Conservation (phyloP, 2,113 vertebrate genomes). For the Puma concolor region DNA sequence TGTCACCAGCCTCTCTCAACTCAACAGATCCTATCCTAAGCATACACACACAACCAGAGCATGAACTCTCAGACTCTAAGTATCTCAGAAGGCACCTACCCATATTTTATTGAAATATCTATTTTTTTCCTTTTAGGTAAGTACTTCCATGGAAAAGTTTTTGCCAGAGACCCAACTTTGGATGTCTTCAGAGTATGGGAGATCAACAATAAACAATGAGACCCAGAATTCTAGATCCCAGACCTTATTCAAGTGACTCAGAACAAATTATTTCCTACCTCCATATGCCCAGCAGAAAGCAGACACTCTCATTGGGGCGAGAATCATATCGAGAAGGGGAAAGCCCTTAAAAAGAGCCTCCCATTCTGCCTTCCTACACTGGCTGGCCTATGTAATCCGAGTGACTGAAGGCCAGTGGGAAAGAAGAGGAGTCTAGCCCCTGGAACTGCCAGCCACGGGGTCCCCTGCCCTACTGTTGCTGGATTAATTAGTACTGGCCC, state of each 20-base stretch:
- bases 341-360: conserved; percentile 16
- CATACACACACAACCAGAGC: neutral
- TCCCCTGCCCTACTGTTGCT: neutral
- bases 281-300: neutral
- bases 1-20: neutral
- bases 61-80: neutral
- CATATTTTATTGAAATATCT: neutral
- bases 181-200: neutral
- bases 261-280: neutral
- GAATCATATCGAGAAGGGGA: neutral
- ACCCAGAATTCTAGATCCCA: conserved; percentile 28
- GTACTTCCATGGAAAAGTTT: neutral
- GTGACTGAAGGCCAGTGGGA: neutral
- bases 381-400: neutral
- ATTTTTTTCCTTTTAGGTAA: neutral
- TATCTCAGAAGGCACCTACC: neutral
- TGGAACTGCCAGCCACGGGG: neutral
- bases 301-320: neutral
- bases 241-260: neutral
- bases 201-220: neutral
- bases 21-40: neutral
- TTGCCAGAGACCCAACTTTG: neutral
- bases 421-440: neutral
- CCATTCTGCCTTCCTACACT: neutral
- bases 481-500: neutral